phyloP scores from a whole-genome alignment of 2,888 invertebrate species.

The Leptopilina drosophilae region DNA sequence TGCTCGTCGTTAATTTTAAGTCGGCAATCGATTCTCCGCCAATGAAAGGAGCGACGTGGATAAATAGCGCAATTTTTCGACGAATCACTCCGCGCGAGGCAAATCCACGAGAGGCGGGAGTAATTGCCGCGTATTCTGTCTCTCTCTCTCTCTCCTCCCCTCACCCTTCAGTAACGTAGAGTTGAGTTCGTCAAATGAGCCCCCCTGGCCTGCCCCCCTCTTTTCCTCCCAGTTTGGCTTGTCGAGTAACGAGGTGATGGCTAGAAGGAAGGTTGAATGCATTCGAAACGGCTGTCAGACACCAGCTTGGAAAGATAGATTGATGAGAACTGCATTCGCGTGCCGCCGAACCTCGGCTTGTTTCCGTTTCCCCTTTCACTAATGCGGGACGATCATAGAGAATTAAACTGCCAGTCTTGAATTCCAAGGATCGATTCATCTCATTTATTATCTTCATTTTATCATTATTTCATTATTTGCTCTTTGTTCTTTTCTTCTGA shows the following conservation, averaged over 20 bases:
- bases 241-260: constrained; percentile 59
- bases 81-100: constrained; percentile 60
- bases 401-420: constrained; percentile 68
- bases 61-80: constrained; percentile 61
- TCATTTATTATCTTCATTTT: too few species aligned
- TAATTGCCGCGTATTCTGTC: constrained; percentile 62
- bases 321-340: constrained; percentile 72
- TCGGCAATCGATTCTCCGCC: constrained; percentile 8
- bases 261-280: constrained; percentile 65
- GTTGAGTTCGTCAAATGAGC: constrained; percentile 60
- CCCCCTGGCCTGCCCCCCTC: too few species aligned
- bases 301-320: constrained; percentile 71
- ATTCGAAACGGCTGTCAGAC: constrained; percentile 73
- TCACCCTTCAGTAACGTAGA: constrained; percentile 33
- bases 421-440: constrained; percentile 45
- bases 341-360: constrained; percentile 65
- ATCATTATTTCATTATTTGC: too few species aligned
- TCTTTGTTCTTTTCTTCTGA: too few species aligned
- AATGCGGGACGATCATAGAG: constrained; percentile 65
- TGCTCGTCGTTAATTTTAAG: constrained; percentile 33
- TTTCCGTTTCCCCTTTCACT: constrained; percentile 60
- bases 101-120: constrained; percentile 52
- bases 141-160: not conserved
- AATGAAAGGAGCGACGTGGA: constrained; percentile 47
- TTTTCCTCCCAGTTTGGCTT: constrained; percentile 42